Evolutionary conservation across 2,797 vertebrate species (phyloP).

Genomic region (Rhynchotus rufescens): DNA sequence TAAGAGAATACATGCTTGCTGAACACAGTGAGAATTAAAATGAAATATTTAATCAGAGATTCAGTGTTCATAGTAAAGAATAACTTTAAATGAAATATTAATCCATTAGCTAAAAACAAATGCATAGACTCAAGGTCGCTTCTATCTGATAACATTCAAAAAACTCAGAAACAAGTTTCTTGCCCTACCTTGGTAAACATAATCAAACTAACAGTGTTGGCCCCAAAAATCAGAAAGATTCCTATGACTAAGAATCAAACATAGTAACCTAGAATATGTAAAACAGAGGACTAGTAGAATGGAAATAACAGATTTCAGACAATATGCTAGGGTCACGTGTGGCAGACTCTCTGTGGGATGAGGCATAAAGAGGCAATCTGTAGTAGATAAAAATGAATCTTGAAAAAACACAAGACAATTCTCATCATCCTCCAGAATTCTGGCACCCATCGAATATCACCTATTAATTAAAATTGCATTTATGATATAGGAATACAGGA

Average conservation of each 20-base stretch:
- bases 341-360: not conserved
- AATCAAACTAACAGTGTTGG: not conserved
- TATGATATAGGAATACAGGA: not conserved
- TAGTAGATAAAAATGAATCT: not conserved
- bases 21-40: not conserved
- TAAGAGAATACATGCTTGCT: not conserved
- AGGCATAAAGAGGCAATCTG: not conserved
- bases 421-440: not conserved
- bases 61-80: not conserved
- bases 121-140: not conserved
- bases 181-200: not conserved
- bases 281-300: not conserved
- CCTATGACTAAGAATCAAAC: not conserved
- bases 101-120: not conserved
- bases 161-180: not conserved
- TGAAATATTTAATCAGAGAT: not conserved
- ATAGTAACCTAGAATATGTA: not conserved
- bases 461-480: not conserved
- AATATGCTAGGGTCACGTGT: not conserved
- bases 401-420: not conserved
- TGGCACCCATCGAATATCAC: not conserved
- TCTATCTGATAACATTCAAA: not conserved
- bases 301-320: not conserved
- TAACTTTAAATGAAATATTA: not conserved
- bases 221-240: not conserved